Conservation (phyloP, 2,888 invertebrate genomes). For the Hipparchia semele region DNA sequence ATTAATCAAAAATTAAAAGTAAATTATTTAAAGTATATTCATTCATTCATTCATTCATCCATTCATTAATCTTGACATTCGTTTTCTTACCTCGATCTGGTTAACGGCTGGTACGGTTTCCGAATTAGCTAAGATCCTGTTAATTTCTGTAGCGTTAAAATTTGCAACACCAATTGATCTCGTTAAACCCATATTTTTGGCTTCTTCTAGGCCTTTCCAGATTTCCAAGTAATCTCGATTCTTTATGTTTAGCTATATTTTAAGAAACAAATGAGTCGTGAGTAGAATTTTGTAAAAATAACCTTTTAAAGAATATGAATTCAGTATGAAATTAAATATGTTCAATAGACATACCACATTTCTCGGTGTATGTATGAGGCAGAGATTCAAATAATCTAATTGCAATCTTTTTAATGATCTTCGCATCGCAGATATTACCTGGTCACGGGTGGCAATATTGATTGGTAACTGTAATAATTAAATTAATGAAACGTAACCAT, state of each 20-base stretch:
- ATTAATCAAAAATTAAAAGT: too few species aligned
- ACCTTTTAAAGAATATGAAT: too few species aligned
- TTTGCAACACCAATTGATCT: conserved; percentile 90
- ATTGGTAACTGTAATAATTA: conserved; percentile 12
- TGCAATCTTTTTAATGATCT: conserved; percentile 63
- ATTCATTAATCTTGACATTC: too few species aligned
- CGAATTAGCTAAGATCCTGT: conserved; percentile 82
- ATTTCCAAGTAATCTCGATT: conserved; percentile 73
- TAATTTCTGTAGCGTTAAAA: conserved; percentile 87
- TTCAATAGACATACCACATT: conserved; percentile 20
- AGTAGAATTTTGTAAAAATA: not conserved
- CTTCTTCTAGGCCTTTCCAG: conserved; percentile 87
- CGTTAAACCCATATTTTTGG: conserved; percentile 83
- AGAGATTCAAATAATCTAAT: conserved; percentile 69
- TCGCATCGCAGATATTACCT: conserved; percentile 47
- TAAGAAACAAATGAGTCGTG: not conserved
- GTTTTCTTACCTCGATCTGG: conserved; percentile 72
- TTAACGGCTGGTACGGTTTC: conserved; percentile 83
- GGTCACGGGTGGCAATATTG: conserved; percentile 20
- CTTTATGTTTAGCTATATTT: not conserved
- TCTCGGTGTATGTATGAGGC: conserved; percentile 71
- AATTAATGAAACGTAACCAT: too few species aligned
- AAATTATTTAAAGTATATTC: too few species aligned
- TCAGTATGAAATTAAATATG: not conserved
- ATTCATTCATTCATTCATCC: too few species aligned